These are phyloP conservation scores for Gadus macrocephalus DNA, from an alignment of 2,113 vertebrate species.

Conservation along the genomic window DNA sequence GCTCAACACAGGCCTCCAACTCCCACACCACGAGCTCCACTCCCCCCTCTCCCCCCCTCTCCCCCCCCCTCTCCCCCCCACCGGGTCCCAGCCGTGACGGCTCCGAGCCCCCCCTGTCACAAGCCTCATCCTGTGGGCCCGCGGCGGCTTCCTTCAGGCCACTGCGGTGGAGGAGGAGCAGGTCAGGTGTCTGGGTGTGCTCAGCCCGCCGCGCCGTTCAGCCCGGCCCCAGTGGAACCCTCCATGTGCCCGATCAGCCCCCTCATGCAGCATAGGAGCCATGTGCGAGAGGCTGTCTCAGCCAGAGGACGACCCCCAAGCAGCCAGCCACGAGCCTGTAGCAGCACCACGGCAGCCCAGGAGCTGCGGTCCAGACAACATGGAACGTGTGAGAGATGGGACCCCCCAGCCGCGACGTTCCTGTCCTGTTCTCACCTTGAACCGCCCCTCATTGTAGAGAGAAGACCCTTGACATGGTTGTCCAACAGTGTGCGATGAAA, in stretches of 20 bases:
- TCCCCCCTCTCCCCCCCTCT: too few relatives aligned
- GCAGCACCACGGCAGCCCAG: background rate
- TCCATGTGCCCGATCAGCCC: constrained; percentile 8
- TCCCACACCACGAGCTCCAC: background rate
- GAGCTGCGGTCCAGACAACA: background rate
- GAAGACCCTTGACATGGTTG: constrained; percentile 43
- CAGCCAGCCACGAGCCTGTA: background rate
- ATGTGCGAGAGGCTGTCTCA: too few relatives aligned
- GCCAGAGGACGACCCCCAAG: too few relatives aligned
- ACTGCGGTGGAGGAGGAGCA: background rate
- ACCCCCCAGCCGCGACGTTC: too few relatives aligned
- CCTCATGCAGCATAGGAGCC: background rate
- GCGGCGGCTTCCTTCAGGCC: constrained; percentile 4
- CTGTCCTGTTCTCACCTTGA: constrained; percentile 26
- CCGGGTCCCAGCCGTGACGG: too few relatives aligned
- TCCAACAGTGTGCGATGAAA: constrained; percentile 49
- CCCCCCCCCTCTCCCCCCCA: too few relatives aligned
- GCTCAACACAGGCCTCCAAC: background rate
- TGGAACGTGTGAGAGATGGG: too few relatives aligned
- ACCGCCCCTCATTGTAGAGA: constrained; percentile 29
- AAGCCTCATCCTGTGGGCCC: constrained; percentile 6
- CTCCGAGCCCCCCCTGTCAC: background rate
- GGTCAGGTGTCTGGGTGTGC: background rate
- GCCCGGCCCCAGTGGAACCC: background rate
- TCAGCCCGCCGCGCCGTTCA: constrained; percentile 6